Conservation (phyloP, 2,888 invertebrate species). For the Eurytoma adleriae region DNA sequence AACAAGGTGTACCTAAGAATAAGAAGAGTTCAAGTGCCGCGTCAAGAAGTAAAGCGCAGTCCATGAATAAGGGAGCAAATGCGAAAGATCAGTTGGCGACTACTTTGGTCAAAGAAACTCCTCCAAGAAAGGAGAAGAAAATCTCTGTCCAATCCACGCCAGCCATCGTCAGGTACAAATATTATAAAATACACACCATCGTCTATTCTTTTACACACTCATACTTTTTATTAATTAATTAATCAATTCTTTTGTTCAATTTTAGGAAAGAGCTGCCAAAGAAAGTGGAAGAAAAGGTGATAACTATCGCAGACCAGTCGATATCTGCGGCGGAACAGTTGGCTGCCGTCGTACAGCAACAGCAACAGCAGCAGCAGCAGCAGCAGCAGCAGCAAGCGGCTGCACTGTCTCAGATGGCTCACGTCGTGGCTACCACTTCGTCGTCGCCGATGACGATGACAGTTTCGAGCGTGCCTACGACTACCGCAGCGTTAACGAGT, state of each 20-base stretch:
- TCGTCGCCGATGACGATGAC: constrained; percentile 61
- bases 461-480: constrained; percentile 21
- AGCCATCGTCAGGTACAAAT: constrained; percentile 32
- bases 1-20: constrained; percentile 80
- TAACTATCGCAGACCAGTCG: constrained; percentile 60
- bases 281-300: constrained; percentile 59
- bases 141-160: constrained; percentile 31
- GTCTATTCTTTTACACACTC: too few relatives aligned
- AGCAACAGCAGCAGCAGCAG: constrained; percentile 54
- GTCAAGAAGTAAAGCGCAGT: constrained; percentile 69
- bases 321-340: constrained; percentile 60
- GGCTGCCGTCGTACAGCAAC: constrained; percentile 55
- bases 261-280: constrained; percentile 60
- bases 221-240: not conserved
- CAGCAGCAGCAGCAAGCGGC: constrained; percentile 56
- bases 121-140: constrained; percentile 71
- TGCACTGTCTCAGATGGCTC: constrained; percentile 53
- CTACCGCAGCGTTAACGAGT: constrained; percentile 60
- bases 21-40: constrained; percentile 75
- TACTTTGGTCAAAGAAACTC: constrained; percentile 71
- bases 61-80: constrained; percentile 69
- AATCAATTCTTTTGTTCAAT: not conserved
- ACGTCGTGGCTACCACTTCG: constrained; percentile 54
- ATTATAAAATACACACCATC: not conserved
- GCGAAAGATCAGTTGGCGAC: constrained; percentile 77